Conservation (phyloP, 2,113 vertebrate genomes). For the Dolichotis patagonum region DNA sequence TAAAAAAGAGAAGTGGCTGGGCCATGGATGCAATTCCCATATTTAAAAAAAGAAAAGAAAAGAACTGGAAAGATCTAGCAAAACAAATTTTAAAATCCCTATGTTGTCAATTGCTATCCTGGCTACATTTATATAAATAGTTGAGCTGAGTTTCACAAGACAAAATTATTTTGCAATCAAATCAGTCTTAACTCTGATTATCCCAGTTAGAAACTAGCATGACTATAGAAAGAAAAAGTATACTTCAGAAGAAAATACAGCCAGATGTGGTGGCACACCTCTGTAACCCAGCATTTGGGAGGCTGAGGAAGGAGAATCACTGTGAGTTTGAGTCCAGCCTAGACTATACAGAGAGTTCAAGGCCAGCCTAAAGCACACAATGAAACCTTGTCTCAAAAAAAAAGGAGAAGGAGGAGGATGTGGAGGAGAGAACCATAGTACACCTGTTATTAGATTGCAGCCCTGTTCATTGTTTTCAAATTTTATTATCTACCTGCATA, state of each 20-base stretch:
- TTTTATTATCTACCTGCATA: background rate
- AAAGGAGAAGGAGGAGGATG: no score
- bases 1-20: background rate
- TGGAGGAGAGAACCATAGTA: background rate
- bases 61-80: background rate
- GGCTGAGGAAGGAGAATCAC: no score
- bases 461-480: background rate
- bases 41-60: background rate
- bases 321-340: no score
- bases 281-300: no score
- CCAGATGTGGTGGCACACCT: no score
- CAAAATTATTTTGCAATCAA: background rate
- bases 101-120: background rate
- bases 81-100: background rate
- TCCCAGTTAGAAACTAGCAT: background rate
- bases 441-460: background rate
- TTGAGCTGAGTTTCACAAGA: background rate
- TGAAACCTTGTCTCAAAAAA: no score
- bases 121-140: background rate
- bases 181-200: background rate
- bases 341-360: no score
- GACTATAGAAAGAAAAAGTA: background rate
- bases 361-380: no score
- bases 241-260: background rate
- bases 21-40: background rate